A percentile compares a stretch with the other conserved stretches of the same genome.
phyloP scores from a whole-genome alignment of 2,888 invertebrate species.

The Abscondita cerata region DNA sequence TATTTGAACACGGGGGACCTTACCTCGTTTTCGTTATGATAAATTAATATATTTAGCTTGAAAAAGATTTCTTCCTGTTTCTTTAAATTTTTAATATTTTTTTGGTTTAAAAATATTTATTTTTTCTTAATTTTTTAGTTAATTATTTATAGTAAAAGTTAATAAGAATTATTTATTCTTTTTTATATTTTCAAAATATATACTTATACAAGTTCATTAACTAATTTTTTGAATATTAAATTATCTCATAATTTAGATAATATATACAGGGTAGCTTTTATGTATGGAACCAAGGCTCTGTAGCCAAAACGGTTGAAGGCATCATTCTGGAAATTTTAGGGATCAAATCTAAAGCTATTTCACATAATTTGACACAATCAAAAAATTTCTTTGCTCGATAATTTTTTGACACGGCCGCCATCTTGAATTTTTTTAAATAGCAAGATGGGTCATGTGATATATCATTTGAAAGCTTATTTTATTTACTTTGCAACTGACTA shows the following conservation, averaged over 20 bases:
- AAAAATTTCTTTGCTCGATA: too few relatives aligned
- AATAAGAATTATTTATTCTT: constrained; percentile 67
- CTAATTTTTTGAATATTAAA: constrained; percentile 57
- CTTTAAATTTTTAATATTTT: constrained; percentile 69
- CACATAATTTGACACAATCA: too few relatives aligned
- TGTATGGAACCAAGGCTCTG: too few relatives aligned
- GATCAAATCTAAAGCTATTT: too few relatives aligned
- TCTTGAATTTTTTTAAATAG: too few relatives aligned
- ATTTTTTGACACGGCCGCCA: too few relatives aligned
- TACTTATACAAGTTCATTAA: constrained; percentile 72
- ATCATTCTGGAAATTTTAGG: too few relatives aligned
- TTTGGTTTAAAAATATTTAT: constrained; percentile 62
- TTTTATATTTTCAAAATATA: constrained; percentile 76
- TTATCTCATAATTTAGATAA: constrained; percentile 65
- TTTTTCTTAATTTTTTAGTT: constrained; percentile 42
- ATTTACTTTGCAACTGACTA: too few relatives aligned
- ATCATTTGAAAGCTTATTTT: too few relatives aligned
- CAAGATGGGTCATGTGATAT: too few relatives aligned
- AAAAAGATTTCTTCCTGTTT: constrained; percentile 69
- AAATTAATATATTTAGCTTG: constrained; percentile 74
- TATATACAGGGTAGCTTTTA: too few relatives aligned
- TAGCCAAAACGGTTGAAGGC: too few relatives aligned
- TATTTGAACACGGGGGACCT: constrained; percentile 71
- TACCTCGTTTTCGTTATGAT: constrained; percentile 79
- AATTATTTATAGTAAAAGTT: constrained; percentile 64